These are phyloP conservation scores for Eurosta solidaginis DNA, from an alignment of 1,140 invertebrate species.

Conservation along the genomic window DNA sequence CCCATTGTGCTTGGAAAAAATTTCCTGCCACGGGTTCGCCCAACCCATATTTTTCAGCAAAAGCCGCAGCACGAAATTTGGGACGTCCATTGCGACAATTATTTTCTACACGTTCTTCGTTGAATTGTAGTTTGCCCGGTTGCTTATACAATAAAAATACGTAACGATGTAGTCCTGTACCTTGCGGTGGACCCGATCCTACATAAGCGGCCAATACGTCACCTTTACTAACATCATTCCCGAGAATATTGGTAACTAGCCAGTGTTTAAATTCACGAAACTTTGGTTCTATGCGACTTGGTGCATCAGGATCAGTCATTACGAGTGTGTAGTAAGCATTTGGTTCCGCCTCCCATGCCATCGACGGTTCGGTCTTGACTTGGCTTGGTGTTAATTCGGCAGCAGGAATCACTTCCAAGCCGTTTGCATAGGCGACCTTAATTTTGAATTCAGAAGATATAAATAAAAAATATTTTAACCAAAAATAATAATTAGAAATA, in stretches of 20 bases:
- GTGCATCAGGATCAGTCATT: slow-evolving; percentile 66
- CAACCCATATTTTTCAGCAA: slow-evolving; percentile 82
- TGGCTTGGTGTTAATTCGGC: slow-evolving; percentile 72
- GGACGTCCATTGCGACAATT: slow-evolving; percentile 70
- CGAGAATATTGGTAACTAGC: slow-evolving; percentile 90
- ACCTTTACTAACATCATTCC: slow-evolving; percentile 72
- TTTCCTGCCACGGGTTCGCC: slow-evolving; percentile 84
- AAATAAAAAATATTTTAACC: background rate
- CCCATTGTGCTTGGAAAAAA: slow-evolving; percentile 86
- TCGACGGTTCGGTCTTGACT: slow-evolving; percentile 70
- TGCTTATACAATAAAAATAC: slow-evolving; percentile 89
- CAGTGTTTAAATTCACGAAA: slow-evolving; percentile 91
- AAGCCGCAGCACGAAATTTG: slow-evolving; percentile 77
- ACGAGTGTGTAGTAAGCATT: slow-evolving; percentile 74
- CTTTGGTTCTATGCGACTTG: slow-evolving; percentile 75
- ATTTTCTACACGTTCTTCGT: slow-evolving; percentile 42
- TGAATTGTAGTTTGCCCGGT: slow-evolving; percentile 53
- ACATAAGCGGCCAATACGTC: slow-evolving; percentile 82
- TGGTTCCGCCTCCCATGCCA: slow-evolving; percentile 69
- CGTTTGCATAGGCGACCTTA: slow-evolving; percentile 63
- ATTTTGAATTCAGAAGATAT: background rate
- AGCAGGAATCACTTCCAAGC: slow-evolving; percentile 66
- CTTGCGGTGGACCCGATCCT: slow-evolving; percentile 83
- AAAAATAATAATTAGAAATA: slow-evolving; percentile 21
- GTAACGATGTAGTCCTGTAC: slow-evolving; percentile 87